phyloP scores from a whole-genome alignment of 2,888 invertebrate species.

The Lypha dubia region DNA sequence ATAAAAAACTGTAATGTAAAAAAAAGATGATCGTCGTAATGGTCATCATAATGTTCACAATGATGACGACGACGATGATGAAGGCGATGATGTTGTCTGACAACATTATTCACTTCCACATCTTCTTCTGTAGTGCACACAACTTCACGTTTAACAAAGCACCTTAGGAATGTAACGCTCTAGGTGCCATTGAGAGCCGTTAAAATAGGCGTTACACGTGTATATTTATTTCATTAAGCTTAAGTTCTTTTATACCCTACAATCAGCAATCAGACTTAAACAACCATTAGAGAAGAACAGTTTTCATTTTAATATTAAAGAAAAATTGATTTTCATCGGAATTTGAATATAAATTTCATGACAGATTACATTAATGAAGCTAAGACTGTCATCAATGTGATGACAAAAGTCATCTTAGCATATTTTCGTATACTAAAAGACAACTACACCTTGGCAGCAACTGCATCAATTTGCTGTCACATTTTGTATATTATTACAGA shows the following conservation, averaged over 20 bases:
- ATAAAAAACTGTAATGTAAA: conserved; percentile 35
- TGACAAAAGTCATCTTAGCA: no score
- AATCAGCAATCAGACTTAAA: no score
- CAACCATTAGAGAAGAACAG: no score
- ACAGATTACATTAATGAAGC: no score
- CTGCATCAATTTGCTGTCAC: no score
- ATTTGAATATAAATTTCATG: no score
- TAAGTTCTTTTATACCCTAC: conserved; percentile 45
- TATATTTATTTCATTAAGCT: conserved; percentile 54
- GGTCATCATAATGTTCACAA: conserved; percentile 50
- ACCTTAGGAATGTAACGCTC: conserved; percentile 55
- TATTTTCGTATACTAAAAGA: no score
- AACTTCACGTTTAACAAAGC: conserved; percentile 3
- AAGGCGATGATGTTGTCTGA: conserved; percentile 59
- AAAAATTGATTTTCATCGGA: no score
- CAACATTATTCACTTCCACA: conserved; percentile 66
- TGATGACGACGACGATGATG: conserved; percentile 38
- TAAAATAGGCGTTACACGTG: conserved; percentile 71
- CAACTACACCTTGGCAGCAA: no score
- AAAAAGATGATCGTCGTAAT: conserved; percentile 61
- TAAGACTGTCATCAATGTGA: no score
- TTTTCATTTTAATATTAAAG: no score
- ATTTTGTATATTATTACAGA: no score
- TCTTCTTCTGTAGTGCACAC: neutral
- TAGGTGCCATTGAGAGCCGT: conserved; percentile 68